Base-by-base conservation (phyloP, 2,113 vertebrate species). In the Triplophysa tibetana region DNA sequence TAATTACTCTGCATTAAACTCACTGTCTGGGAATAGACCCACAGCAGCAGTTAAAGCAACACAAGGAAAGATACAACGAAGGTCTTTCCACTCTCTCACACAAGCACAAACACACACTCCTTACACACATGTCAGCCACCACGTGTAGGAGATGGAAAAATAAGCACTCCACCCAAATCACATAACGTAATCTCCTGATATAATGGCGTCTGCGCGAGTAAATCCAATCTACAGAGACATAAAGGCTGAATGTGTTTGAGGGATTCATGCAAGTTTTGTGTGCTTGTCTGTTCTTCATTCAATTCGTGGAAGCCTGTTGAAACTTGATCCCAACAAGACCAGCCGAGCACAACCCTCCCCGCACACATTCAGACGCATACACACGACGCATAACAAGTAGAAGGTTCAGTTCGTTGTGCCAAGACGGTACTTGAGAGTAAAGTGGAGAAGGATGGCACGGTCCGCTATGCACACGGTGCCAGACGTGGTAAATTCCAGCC, bases 1-100 rank as follows among this genome's bases (percentile, higher is more conserved):
- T 92, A 90, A 93, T 92, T 89, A 91, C 89, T 84, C 86, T 84
- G 85, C 90, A 91, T 90, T 92, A 92, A 90, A 89, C 88, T 89
- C 90, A 90, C 87, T 90, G 89, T 90, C 88, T 87, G 88, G 91
- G 91, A 92, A 91, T 89, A 92, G 80, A 88, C 90, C 90, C 91
- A 66, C 68, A 85, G 86, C 84, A 83, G 87, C 88, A 76, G 86
- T 92, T 61, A 90, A 90, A 90, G 86, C 60, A 70, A 75, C 62
- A 43, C 43, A 41, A 50, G 16, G 54, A 68, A 45, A 26, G 61
- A 56, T 29, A 10, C 1, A 16, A 61, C 43, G 43, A 13, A 11
- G 58, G 4, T 4, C 38, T 21, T 62, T 73, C 33, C 38, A 45
- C 21, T 14, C 24, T 9, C 23, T 29, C 17, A 29, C 24, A 26